Base-by-base conservation (phyloP, 2,113 vertebrate genomes). In the Illadopsis cleaveri region DNA sequence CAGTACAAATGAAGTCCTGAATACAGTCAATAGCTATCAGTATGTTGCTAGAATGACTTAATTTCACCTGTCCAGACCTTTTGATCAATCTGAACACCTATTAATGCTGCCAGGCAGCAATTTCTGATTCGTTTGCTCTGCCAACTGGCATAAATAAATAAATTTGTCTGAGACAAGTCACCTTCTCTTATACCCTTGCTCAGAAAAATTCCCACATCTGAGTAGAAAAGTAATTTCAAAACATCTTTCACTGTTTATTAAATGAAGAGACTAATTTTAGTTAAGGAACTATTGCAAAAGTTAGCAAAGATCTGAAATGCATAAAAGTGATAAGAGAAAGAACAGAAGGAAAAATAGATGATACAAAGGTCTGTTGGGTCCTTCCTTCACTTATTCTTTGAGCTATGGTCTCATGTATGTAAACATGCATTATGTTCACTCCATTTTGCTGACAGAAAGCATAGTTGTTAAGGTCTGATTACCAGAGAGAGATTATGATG, bases 21-120 rank as follows among this genome's bases (percentile, higher is more conserved):
- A 60, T 91, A 15, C 15, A 66, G 60, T 80, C 40, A 65, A 47
- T 85, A 90, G 48, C 48, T 80, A 47, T 71, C 57, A 65, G 20
- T 60, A 87, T 0, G 8, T 58, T 93, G 7, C 28, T 78, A n/a
- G 19, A 87, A 82, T 56, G 9, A 81, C 47, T 91, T 65, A 30
- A 76, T 64, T 90, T 72, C 40, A 77, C n/a, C 62, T 73, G 54
- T 64, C 48, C 37, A 83, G 53, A 61, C 22, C 8, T 84, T 95
- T 86, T 68, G 51, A 91, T 82, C 70, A 82, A 31, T 82, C 16
- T 48, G 38, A 84, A 71, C 17, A 68, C 5, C 83, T 69, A 72
- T 7, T 69, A 85, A 56, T 44, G 30, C 28, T 81, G 14, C 51
- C 19, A 84, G 33, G 12, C 21, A 54, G 30, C 12, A 71, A 73